A percentile compares a stretch with the other conserved stretches of the same genome.
These are phyloP conservation scores for Syrista parreyssii DNA, from an alignment of 2,888 invertebrate species.

Conservation along the genomic window DNA sequence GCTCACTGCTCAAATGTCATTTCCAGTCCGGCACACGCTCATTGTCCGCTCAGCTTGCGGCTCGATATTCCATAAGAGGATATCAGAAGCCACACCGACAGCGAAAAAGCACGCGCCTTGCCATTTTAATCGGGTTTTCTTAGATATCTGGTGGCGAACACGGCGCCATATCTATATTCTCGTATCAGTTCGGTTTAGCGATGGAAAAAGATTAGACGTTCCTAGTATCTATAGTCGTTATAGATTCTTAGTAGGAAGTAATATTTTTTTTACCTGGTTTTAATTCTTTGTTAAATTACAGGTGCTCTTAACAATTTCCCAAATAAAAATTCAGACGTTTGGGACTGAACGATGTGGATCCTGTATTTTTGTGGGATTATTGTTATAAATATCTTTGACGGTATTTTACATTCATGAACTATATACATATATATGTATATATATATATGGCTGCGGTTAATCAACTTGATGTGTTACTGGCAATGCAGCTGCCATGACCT, in stretches of 20 bases:
- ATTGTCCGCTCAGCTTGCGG: slow-evolving; percentile 44
- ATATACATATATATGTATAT: not conserved
- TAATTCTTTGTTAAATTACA: not conserved
- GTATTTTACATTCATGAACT: not conserved
- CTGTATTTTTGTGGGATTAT: not conserved
- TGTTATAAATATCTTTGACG: not conserved
- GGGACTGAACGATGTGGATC: too few species aligned
- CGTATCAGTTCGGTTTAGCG: slow-evolving; percentile 42
- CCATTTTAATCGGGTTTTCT: slow-evolving; percentile 49
- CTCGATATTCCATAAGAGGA: slow-evolving; percentile 45
- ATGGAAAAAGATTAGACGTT: not conserved
- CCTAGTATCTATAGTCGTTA: not conserved
- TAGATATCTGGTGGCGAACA: slow-evolving; percentile 27
- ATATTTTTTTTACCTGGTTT: not conserved
- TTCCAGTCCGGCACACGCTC: slow-evolving; percentile 55
- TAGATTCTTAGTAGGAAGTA: not conserved
- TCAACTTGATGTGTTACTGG: not conserved
- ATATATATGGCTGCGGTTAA: not conserved
- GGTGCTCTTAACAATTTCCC: not conserved
- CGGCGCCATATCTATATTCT: slow-evolving; percentile 47
- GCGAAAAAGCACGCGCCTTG: slow-evolving; percentile 51
- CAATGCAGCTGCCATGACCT: not conserved
- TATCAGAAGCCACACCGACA: slow-evolving; percentile 47
- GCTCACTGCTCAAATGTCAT: slow-evolving; percentile 53
- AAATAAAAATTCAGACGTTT: too few species aligned